Conservation (phyloP, 2,797 vertebrate species). For the Eremophila alpestris region DNA sequence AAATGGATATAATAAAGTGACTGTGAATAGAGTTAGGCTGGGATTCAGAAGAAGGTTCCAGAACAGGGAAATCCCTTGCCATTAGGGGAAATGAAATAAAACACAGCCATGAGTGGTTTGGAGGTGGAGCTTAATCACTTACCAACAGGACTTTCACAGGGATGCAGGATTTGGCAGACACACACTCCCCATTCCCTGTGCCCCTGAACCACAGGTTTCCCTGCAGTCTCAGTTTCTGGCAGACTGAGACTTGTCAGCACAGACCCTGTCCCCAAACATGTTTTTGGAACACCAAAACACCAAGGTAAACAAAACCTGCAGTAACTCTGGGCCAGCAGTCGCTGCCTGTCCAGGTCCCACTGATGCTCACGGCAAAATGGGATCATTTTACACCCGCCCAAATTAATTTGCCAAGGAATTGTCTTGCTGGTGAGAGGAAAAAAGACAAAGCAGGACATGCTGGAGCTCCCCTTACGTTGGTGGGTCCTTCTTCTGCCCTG, state of each 20-base stretch:
- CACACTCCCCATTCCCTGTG: rapidly evolving
- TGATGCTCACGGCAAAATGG: not conserved
- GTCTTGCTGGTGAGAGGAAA: not conserved
- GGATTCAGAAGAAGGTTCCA: not conserved
- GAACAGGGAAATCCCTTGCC: slow-evolving; percentile 7
- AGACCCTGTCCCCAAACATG: not conserved
- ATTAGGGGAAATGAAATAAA: slow-evolving; percentile 24
- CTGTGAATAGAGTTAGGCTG: not conserved
- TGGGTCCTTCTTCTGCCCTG: slow-evolving; percentile 82
- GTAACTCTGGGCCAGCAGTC: not conserved
- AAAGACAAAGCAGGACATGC: not conserved
- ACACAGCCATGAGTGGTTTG: not conserved
- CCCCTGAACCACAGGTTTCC: not conserved
- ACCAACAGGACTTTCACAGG: not conserved
- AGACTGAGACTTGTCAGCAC: not conserved
- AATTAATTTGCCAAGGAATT: not conserved
- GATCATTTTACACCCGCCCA: not conserved
- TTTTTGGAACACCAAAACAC: not conserved
- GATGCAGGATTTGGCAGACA: not conserved
- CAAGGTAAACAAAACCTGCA: not conserved
- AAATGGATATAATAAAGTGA: not conserved
- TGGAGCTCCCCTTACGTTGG: slow-evolving; percentile 83
- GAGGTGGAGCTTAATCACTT: not conserved
- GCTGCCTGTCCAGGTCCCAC: rapidly evolving
- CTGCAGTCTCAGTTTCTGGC: not conserved